Conservation (phyloP, 1,140 invertebrate genomes). For the Rhynchophorus ferrugineus region DNA sequence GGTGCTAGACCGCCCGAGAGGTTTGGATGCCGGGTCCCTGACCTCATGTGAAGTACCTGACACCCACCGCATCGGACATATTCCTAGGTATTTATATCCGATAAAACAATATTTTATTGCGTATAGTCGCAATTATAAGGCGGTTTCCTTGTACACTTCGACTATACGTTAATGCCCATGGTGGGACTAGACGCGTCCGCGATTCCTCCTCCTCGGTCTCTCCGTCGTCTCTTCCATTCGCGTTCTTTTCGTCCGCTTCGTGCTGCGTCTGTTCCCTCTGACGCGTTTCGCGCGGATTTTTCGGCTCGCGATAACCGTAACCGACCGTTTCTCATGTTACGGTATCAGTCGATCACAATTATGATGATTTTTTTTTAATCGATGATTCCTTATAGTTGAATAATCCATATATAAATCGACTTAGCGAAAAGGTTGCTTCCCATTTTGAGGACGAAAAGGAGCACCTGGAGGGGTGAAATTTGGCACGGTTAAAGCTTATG, state of each 20-base stretch:
- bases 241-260: neutral
- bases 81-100: constrained; percentile 36
- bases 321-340: too few relatives aligned
- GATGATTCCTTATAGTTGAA: too few relatives aligned
- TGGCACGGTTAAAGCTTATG: too few relatives aligned
- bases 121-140: constrained; percentile 36
- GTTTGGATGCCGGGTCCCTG: constrained; percentile 26
- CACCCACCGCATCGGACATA: constrained; percentile 34
- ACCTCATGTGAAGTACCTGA: constrained; percentile 35
- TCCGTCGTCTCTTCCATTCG: neutral
- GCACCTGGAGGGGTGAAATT: too few relatives aligned
- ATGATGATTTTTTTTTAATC: too few relatives aligned
- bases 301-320: too few relatives aligned
- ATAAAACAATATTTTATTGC: constrained; percentile 39
- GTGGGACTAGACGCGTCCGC: constrained; percentile 21
- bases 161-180: constrained; percentile 23
- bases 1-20: constrained; percentile 1
- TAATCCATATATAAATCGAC: too few relatives aligned
- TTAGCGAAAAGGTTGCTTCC: too few relatives aligned
- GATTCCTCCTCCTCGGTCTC: constrained; percentile 1
- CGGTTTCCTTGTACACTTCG: constrained; percentile 32
- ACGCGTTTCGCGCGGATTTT: too few relatives aligned
- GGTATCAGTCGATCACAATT: too few relatives aligned
- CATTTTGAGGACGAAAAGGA: too few relatives aligned
- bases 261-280: constrained; percentile 24